phyloP scores from a whole-genome alignment of 2,888 invertebrate species.

The Cryptosula pallasiana region DNA sequence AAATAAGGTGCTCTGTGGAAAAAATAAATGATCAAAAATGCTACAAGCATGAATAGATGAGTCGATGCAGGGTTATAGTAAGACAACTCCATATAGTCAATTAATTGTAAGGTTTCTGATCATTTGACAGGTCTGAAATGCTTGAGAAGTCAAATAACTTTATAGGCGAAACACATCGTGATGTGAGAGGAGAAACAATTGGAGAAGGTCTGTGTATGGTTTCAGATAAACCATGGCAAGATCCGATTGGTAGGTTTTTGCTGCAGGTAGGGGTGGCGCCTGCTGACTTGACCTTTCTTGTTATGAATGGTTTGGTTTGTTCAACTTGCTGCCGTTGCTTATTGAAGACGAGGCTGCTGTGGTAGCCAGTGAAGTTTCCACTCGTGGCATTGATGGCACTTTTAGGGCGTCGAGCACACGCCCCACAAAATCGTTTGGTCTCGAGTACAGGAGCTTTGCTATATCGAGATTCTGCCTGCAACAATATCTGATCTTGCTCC shows the following conservation, averaged over 20 bases:
- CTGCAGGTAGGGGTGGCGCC: neutral
- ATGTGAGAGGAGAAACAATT: neutral
- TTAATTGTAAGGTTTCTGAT: too few species aligned
- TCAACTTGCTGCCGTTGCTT: too few species aligned
- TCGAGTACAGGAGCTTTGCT: neutral
- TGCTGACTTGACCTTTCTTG: neutral
- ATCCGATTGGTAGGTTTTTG: neutral
- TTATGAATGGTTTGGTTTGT: too few species aligned
- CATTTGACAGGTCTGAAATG: neutral
- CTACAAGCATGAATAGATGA: too few species aligned
- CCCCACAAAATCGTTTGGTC: conserved; percentile 12
- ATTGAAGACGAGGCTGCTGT: too few species aligned
- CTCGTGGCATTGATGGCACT: too few species aligned
- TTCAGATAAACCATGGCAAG: neutral
- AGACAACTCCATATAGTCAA: too few species aligned
- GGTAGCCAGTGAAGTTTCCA: too few species aligned
- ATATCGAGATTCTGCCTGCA: neutral
- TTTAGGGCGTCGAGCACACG: conserved; percentile 1
- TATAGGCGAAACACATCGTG: neutral
- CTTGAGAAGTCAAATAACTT: neutral
- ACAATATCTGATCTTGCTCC: neutral
- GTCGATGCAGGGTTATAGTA: too few species aligned
- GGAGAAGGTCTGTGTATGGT: neutral
- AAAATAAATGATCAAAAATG: too few species aligned
- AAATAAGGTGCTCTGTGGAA: too few species aligned